Base-by-base conservation (phyloP, 2,888 invertebrate genomes). In the Brenthis hecate region DNA sequence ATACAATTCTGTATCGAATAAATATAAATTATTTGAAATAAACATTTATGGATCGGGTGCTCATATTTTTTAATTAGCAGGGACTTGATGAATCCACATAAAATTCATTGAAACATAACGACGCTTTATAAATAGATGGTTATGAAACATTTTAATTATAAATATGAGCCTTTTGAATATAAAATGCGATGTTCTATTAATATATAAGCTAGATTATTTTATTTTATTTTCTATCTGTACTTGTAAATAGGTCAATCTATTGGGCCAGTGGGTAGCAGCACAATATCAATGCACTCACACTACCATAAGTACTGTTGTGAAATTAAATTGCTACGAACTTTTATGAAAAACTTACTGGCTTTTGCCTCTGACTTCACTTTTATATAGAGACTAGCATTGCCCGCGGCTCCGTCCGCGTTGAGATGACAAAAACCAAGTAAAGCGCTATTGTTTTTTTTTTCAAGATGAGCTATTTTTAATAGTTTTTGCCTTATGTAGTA, bases 221-320 rank as follows among this genome's bases (percentile, higher is more conserved):
- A 36, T 32, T 6, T 61, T 61, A n/a, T 19, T 51, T 28, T 32
- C 16, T 60, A 50, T 60, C 48, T 36, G 6, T 23, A 47, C 23
- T 23, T 48, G 8, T 58, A 82, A 76, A 78, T 85, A 80, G 85
- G 85, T 85, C 85, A 85, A 70, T 77, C 74, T 76, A 77, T 75
- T 71, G 76, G 81, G 84, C 77, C 81, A 85, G 76, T 85, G 78
- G 85, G 83, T 75, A 82, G 79, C 80, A 71, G 74, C 73, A 68
- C 58, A 72, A 64, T 73, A 75, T 65, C 69, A 43, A 72, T 71
- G 65, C 72, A 78, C 74, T 63, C 76, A 76, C 74, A 77, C 78
- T 77, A 72, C 72, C 73, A 75, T 72, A 62, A 65, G 73, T 81
- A 81, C 74, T 68, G 74, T 75, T 68, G 55, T 0, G 73, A 0